Conservation (phyloP, 64 coral and sea anemone genomes). For the Acropora tenuis region DNA sequence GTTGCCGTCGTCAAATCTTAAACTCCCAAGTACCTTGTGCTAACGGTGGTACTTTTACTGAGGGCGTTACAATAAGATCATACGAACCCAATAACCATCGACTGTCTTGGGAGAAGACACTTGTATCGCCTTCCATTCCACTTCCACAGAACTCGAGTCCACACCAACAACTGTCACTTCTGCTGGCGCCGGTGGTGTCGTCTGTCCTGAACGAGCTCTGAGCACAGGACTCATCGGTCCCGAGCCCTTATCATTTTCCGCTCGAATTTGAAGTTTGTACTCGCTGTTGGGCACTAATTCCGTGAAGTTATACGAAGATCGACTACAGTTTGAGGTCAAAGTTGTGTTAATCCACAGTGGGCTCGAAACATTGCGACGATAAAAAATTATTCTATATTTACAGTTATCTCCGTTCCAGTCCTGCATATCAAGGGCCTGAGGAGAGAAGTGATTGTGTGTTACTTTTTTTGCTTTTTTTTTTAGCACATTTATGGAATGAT, state of each 20-base stretch:
- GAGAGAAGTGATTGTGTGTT: neutral
- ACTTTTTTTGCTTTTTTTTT: neutral
- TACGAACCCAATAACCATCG: constrained; percentile 22
- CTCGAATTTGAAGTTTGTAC: constrained; percentile 16
- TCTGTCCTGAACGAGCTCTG: constrained; percentile 46
- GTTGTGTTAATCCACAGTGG: neutral
- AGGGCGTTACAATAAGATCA: neutral
- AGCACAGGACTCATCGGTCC: constrained; percentile 45
- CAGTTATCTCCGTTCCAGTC: neutral
- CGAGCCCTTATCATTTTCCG: neutral
- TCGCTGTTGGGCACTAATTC: neutral
- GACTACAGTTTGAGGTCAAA: neutral
- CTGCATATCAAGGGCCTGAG: neutral
- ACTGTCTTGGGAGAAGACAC: neutral
- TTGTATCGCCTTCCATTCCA: neutral
- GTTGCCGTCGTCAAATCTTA: too few species aligned
- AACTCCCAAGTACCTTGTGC: too few species aligned
- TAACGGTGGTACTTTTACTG: too few species aligned
- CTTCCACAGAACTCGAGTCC: neutral
- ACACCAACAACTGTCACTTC: constrained; percentile 1
- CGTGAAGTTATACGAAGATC: neutral
- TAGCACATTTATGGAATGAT: too few species aligned
- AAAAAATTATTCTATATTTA: neutral
- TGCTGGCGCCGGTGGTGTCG: neutral
- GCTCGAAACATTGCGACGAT: neutral